A percentile compares a stretch with the other conserved stretches of the same genome.
These are phyloP conservation scores for Drosophila ogumai DNA, from an alignment of 1,140 invertebrate species.

Conservation along the genomic window DNA sequence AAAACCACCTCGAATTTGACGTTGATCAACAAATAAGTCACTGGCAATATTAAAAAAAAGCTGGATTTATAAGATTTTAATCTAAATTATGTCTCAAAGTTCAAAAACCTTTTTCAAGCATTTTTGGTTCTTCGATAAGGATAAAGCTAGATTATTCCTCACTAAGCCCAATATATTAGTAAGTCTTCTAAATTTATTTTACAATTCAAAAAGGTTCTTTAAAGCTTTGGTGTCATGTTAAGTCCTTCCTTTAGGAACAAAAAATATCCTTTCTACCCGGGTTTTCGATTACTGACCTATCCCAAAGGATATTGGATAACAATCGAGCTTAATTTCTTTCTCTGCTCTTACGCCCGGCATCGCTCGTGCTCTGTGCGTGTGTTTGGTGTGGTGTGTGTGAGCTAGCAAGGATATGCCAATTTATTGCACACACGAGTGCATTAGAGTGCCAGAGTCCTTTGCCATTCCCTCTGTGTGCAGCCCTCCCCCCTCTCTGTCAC, in stretches of 20 bases:
- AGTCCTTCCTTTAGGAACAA: background rate
- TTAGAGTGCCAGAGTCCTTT: conserved; percentile 67
- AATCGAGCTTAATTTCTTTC: conserved; percentile 16
- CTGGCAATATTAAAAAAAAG: no score
- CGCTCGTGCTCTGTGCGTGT: conserved; percentile 8
- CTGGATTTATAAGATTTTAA: no score
- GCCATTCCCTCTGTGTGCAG: conserved; percentile 14
- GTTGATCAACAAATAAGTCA: no score
- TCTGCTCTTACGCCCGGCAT: background rate
- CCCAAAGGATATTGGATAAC: conserved; percentile 14
- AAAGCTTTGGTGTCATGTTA: background rate
- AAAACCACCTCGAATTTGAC: no score
- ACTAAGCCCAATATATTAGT: background rate
- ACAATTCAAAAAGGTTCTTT: no score
- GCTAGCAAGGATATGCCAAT: conserved; percentile 79
- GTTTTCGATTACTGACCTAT: conserved; percentile 10
- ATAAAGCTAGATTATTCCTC: background rate
- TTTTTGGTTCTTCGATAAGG: no score
- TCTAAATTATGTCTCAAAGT: no score
- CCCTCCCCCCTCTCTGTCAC: background rate
- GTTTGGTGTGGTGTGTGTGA: conserved; percentile 26
- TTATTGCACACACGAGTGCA: conserved; percentile 84
- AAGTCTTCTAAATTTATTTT: background rate
- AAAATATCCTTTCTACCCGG: background rate
- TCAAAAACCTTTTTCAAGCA: no score